Conservation (phyloP, 2,797 vertebrate species). For the Pantherophis vulpinus region DNA sequence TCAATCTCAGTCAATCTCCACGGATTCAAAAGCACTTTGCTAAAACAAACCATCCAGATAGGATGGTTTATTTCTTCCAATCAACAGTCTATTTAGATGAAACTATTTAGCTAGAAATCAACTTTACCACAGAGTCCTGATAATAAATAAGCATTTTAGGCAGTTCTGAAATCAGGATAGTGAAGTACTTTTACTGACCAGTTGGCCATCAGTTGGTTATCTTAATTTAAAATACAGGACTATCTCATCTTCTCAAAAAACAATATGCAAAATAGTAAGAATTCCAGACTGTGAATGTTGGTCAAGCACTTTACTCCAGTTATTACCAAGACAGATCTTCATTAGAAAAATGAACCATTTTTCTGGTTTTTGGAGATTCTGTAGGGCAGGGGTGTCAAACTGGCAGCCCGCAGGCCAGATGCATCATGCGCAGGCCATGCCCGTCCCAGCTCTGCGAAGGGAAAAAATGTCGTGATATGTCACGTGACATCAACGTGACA, state of each 20-base stretch:
- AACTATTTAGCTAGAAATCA: neutral
- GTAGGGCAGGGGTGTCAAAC: neutral
- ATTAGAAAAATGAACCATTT: neutral
- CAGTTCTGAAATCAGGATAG: neutral
- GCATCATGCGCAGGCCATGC: too few species aligned
- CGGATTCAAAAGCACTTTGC: neutral
- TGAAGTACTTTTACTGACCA: neutral
- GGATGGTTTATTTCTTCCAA: neutral
- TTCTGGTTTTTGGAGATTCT: neutral
- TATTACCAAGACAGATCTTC: neutral
- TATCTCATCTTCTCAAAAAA: neutral
- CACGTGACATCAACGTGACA: too few species aligned
- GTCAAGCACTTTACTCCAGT: neutral
- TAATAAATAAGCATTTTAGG: neutral
- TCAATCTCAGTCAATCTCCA: neutral
- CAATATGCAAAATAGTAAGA: neutral
- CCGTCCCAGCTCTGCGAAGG: too few species aligned
- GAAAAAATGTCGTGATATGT: too few species aligned
- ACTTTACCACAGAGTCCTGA: neutral
- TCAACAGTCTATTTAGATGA: neutral
- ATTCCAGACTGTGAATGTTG: neutral
- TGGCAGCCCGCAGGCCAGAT: fast-evolving
- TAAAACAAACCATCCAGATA: neutral
- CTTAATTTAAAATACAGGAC: neutral
- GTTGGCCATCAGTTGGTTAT: neutral